Evolutionary conservation across 2,113 vertebrate species (phyloP).

Genomic region (Emberiza fucata): DNA sequence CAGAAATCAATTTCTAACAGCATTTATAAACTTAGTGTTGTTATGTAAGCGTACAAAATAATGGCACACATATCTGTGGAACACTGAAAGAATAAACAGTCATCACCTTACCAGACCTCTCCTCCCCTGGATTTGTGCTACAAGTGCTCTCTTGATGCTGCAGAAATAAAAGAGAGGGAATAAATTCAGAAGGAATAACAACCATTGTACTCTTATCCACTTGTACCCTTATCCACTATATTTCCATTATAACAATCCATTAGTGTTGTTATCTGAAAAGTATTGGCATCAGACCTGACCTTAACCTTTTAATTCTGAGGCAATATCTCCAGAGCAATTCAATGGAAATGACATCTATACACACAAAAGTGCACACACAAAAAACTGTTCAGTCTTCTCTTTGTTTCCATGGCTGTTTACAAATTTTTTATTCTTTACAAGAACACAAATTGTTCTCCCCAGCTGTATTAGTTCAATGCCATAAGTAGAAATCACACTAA

Average conservation of each 20-base stretch:
- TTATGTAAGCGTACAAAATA: not conserved
- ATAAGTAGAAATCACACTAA: not conserved
- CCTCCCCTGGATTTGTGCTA: not conserved
- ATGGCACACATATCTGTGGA: not conserved
- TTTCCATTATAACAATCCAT: not conserved
- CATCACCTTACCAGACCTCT: not conserved
- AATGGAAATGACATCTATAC: rapidly evolving
- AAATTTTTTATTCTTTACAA: not conserved
- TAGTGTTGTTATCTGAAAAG: not conserved
- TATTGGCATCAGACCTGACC: not conserved
- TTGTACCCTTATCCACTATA: not conserved
- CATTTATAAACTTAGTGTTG: not conserved
- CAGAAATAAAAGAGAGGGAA: not conserved
- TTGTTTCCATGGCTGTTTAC: not conserved
- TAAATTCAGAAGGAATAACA: not conserved
- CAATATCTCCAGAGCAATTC: not conserved
- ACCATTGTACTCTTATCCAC: not conserved
- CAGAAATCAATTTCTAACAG: not conserved
- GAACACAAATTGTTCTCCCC: not conserved
- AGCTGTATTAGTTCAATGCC: not conserved
- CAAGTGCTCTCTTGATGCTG: not conserved
- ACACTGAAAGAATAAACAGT: not conserved
- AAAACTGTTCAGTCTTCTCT: not conserved
- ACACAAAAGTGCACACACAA: not conserved
- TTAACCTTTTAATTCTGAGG: not conserved